These are phyloP conservation scores for Drosophila biarmipes DNA, from an alignment of 1,140 invertebrate genomes.

Conservation along the genomic window DNA sequence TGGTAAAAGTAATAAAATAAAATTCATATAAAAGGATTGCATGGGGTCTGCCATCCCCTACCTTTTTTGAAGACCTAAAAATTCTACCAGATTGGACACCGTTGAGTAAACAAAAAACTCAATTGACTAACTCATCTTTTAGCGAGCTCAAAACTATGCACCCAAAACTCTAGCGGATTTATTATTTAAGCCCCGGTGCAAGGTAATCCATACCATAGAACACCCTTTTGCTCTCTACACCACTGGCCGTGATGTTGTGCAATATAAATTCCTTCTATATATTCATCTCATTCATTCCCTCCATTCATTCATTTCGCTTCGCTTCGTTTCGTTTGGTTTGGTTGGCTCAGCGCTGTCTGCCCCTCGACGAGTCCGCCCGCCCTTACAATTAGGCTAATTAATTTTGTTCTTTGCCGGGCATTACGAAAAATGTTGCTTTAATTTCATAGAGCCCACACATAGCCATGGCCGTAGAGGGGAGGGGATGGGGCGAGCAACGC, in stretches of 20 bases:
- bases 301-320: constrained; percentile 60
- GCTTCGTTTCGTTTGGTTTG: constrained; percentile 63
- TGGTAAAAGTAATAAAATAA: not conserved
- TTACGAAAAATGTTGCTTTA: constrained; percentile 83
- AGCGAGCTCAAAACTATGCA: not conserved
- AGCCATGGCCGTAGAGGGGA: not conserved
- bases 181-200: not conserved
- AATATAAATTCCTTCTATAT: constrained; percentile 77
- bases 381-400: constrained; percentile 84
- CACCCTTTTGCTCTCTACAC: constrained; percentile 19
- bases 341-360: constrained; percentile 35
- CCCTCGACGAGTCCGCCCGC: constrained; percentile 49
- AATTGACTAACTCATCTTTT: not conserved
- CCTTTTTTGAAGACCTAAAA: not conserved
- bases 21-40: not conserved
- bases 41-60: not conserved
- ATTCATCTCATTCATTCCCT: constrained; percentile 64
- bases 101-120: not conserved
- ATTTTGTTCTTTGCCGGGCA: constrained; percentile 79
- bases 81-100: not conserved
- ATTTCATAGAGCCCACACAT: constrained; percentile 61
- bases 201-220: not conserved
- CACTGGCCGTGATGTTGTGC: constrained; percentile 42
- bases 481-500: constrained; percentile 33
- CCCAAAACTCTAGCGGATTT: not conserved